Percentiles rank a stretch among this genome's conserved stretches.
These are phyloP conservation scores for Ganaspis sp. DNA, from an alignment of 1,140 invertebrate species.

Conservation along the genomic window DNA sequence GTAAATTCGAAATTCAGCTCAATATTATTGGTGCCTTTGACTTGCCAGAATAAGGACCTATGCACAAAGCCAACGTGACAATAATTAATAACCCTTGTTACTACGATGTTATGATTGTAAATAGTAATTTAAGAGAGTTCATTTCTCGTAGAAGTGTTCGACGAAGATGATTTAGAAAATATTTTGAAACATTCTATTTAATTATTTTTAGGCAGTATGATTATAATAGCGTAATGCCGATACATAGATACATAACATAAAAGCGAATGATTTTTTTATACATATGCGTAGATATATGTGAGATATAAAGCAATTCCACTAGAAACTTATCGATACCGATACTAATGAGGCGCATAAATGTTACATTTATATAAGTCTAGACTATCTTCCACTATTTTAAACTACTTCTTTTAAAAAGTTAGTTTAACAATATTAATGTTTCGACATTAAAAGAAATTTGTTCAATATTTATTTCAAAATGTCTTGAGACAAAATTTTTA, in stretches of 20 bases:
- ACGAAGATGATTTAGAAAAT: conserved; percentile 58
- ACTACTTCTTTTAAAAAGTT: no score
- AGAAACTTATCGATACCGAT: no score
- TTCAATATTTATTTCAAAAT: no score
- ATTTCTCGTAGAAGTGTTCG: conserved; percentile 57
- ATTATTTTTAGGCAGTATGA: conserved; percentile 37
- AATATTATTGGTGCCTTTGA: conserved; percentile 74
- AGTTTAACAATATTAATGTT: no score
- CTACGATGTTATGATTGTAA: conserved; percentile 67
- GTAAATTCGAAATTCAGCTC: conserved; percentile 62
- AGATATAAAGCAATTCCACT: no score
- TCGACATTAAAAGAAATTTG: no score
- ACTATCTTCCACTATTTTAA: no score
- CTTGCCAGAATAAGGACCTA: conserved; percentile 67
- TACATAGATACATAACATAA: neutral
- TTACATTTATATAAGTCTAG: no score
- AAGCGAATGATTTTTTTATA: neutral
- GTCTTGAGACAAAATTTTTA: no score
- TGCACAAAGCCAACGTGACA: conserved; percentile 53
- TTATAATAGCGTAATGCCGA: neutral
- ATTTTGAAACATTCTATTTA: conserved; percentile 61
- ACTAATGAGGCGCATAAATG: no score
- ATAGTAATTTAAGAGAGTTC: conserved; percentile 62
- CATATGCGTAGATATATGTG: no score
- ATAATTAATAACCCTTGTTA: conserved; percentile 69